Base-by-base conservation (phyloP, 2,797 vertebrate species). In the Rhinatrema bivittatum region DNA sequence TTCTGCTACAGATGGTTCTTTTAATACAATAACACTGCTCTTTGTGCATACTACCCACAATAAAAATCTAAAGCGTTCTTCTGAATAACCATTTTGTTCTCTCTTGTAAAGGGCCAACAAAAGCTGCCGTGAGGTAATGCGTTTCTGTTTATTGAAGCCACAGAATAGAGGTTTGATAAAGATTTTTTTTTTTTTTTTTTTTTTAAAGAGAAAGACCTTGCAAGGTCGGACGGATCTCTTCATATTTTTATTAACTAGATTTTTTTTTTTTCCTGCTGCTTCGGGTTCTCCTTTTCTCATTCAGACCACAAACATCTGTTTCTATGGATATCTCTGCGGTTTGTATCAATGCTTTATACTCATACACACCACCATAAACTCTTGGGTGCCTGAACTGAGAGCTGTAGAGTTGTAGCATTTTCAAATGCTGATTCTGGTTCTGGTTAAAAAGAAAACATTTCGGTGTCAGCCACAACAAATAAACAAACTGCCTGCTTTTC, bases 1-100 rank as follows among this genome's bases (percentile, higher is more conserved):
- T 96, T 97, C 93, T 95, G 89, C 88, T 93, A 96, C 94, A 98
- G 94, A 97, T 98, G 94, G 93, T 91, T 97, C 94, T 94, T 93
- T 94, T 94, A 94, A 97, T 94, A 97, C 94, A 98, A 97, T 98
- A 97, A 96, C 93, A 89, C 87, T 82, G 89, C 88, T 93, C 93
- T 96, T 97, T 97, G 92, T 94, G 92, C 88, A 81, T 87, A 87
- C 90, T 90, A 84, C 91, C 89, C 91, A 94, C 91, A 97, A 94
- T 94, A 90, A 93, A 82, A 93, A 95, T 93, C 92, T 91, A 94
- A 96, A 97, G 91, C 93, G 88, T 91, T 92, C 90, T 86, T 88
- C 87, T 98, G 90, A 97, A 98, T 95, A 94, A 92, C 91, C 92
- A 92, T 97, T 97, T 96, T 95, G 92, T 97, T 98, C 93, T 94